phyloP scores from a whole-genome alignment of 2,113 vertebrate species.

The Typhlomys cinereus region DNA sequence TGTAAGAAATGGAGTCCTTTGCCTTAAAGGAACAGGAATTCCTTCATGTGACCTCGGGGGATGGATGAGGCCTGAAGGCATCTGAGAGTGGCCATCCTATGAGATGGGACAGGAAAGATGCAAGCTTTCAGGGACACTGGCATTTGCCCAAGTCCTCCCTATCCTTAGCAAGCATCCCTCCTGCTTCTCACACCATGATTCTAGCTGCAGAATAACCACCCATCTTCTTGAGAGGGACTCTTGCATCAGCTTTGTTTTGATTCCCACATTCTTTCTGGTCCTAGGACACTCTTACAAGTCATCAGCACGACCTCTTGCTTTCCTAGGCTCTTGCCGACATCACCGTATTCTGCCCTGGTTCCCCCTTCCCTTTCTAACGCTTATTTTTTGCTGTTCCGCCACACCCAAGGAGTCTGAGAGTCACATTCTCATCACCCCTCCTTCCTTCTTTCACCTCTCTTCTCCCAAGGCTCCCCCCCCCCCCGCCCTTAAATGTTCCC shows the following conservation, averaged over 20 bases:
- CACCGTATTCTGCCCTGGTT: neutral
- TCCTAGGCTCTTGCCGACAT: neutral
- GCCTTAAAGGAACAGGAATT: neutral
- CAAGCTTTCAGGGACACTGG: neutral
- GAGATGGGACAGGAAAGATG: neutral
- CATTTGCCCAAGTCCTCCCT: neutral
- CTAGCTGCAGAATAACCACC: neutral
- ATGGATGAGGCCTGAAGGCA: neutral
- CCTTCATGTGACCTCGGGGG: neutral
- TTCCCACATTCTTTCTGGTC: constrained; percentile 51
- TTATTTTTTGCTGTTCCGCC: neutral
- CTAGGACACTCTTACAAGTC: constrained; percentile 45
- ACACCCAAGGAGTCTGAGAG: neutral
- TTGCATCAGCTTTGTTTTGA: neutral
- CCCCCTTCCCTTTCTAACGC: neutral
- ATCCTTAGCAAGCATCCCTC: constrained; percentile 15
- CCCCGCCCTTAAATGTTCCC: neutral
- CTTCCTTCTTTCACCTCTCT: neutral
- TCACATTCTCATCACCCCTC: neutral
- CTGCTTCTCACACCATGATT: neutral
- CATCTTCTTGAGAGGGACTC: neutral
- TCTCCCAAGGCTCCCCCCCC: neutral
- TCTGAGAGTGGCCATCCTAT: neutral
- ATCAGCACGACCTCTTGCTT: constrained; percentile 59
- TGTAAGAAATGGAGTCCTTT: neutral